Conservation (phyloP, 2,797 vertebrate genomes). For the Schizothorax lantsangensis region DNA sequence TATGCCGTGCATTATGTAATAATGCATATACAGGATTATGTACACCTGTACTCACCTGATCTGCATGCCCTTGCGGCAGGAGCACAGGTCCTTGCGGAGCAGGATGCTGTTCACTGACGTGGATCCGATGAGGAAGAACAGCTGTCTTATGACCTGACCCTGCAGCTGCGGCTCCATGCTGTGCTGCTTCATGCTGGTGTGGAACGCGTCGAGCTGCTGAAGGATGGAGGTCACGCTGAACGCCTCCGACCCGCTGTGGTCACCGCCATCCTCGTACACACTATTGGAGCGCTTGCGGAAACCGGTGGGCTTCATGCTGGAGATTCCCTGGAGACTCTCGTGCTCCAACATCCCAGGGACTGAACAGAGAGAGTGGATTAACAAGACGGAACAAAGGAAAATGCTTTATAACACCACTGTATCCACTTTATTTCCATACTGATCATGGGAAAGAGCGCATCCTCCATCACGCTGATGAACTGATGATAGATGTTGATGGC, state of each 20-base stretch:
- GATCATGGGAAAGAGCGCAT: constrained; percentile 86
- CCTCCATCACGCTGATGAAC: constrained; percentile 89
- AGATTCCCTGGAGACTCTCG: constrained; percentile 96
- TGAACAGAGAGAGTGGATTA: constrained; percentile 60
- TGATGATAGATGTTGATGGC: constrained; percentile 94
- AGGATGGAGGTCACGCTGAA: constrained; percentile 90
- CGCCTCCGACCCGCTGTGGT: constrained; percentile 65
- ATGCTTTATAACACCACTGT: no score
- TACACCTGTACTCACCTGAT: constrained; percentile 83
- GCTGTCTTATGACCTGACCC: constrained; percentile 87
- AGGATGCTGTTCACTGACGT: constrained; percentile 92
- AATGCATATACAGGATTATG: neutral
- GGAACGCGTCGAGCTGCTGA: constrained; percentile 87
- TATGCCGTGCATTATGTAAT: neutral
- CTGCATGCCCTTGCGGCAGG: constrained; percentile 98
- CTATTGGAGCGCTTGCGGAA: constrained; percentile 94
- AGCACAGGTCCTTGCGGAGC: constrained; percentile 98
- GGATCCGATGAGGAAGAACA: constrained; percentile 89
- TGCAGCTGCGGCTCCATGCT: constrained; percentile 88
- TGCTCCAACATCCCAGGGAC: constrained; percentile 96
- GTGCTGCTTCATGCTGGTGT: constrained; percentile 89
- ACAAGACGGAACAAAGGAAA: neutral
- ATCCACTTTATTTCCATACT: constrained; percentile 75
- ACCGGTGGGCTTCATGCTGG: constrained; percentile 94
- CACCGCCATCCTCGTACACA: constrained; percentile 77